Base-by-base conservation (phyloP, 2,888 invertebrate species). In the Pollenia labialis region DNA sequence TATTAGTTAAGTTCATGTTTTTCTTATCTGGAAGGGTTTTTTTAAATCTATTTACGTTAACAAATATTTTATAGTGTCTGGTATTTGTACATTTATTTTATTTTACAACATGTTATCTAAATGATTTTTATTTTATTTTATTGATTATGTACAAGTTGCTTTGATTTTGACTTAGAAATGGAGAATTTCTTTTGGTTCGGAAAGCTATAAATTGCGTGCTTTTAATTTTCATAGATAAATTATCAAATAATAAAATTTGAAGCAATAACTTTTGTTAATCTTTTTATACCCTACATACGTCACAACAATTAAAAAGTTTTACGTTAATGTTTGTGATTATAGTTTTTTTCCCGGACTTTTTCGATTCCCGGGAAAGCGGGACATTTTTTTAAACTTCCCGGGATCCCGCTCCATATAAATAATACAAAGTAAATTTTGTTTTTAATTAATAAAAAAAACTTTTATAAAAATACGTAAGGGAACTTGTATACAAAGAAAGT, bases 61-160 rank as follows among this genome's bases (percentile, higher is more conserved):
- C 9, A n/a, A 46, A 50, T 48, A 4, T 62, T 4, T 42, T 42
- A 16, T 10, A 42, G 23, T 14, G 23, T 68, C 66, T 48, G 23
- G 23, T 12, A 71, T 23, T 1, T 6, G 1, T 32, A 32, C 6
- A 56, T 14, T 23, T 23, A 44, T 46, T 23, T 23, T 44, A 32
- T 40, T 11, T 32, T 14, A 11, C 10, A 0, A 48, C 32, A 11
- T 60, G 16, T 72, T 72, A 56, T 46, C 46, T 44, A 9, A 44
- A 23, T 72, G 44, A 44, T 42, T 69, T 50, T 11, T 69, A 14
- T 18, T 54, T 71, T 23, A n/a, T 23, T 69, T 54, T 10, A 50
- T 32, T 52, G 32, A 32, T 32, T 50, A n/a, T n/a, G n/a, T n/a
- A n/a, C n/a, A n/a, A 32, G 7, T 23, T 56, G 18, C 12, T 18